Evolutionary conservation across 2,797 vertebrate genomes (phyloP), one percentile per base, ranked within the genome.

Genomic region (Acanthurus lineatus): DNA sequence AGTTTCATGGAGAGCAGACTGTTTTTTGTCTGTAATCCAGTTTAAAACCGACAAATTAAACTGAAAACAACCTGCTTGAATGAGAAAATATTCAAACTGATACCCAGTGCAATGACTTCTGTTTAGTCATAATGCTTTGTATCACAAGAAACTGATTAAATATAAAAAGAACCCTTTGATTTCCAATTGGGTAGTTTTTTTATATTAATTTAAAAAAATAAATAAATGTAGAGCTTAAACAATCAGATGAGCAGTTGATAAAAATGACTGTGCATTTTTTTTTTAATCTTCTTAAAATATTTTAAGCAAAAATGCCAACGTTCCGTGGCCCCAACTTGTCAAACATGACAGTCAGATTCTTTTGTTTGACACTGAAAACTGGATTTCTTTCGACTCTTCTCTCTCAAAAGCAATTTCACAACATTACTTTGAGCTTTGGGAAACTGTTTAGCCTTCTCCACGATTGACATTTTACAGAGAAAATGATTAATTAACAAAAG

Each of bases 341-440:
- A 51, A 19, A 38, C 9, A 19, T 45, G 4, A 52, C 9, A 16
- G 53, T 49, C 35, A 53, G 20, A 7, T 76, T 0, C 40, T 68
- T 74, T 44, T 73, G 7, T 42, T 49, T 49, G 14, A 28, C 42
- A 22, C 40, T 12, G 4, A 54, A 28, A 52, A 28, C 17, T 42
- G 22, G 56, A 48, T 5, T 42, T n/a, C 57, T 2, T 28, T 25
- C 48, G 2, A 5, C 19, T 20, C 44, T 52, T 53, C 0, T 0
- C 19, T 9, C 0, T 15, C 1, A 0, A 7, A 28, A 56, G 17
- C 6, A 3, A 9, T 38, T 19, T 38, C 40, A 47, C 0, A 5
- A 11, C 16, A 35, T 65, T 32, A 25, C 12, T 45, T n/a, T 57
- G 0, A 7, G 10, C 28, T 57, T 28, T 28, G 9, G 5, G 16